Evolutionary conservation across 92 coral and sea anemone species (phyloP), one percentile per base, ranked within the genome.

Genomic region (Phenganax stokvisi): DNA sequence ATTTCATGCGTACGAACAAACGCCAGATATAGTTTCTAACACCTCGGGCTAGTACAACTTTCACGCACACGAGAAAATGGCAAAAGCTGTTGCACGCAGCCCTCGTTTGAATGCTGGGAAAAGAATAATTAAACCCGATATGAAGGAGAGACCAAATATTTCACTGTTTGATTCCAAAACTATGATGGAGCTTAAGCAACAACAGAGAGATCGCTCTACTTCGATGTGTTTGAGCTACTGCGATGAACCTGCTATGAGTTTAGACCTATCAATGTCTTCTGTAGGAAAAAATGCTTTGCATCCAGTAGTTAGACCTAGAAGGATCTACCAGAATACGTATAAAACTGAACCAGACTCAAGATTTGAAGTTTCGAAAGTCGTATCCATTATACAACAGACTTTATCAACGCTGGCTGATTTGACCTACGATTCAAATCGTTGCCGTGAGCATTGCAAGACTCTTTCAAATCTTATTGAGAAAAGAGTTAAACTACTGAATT

Each of bases 321-420:
- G 51, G 27, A 65, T 79, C 58, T 79, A 79, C 83, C 67, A 79
- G 69, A 92, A 92, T 63, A 96, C 99, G 4, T 94, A 88, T 80
- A 96, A 90, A 86, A 87, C 91, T 88, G 77, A 58, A 15, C 99
- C 99, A 16, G 97, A 96, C 76, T 83, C 54, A 70, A 81, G 80
- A 7, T 72, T 96, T 17, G 87, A 88, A 62, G 87, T 63, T 0
- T 75, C 68, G 9, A 90, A 87, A 44, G 87, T 92, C 16, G 74
- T 80, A 10, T 85, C 86, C 8, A 90, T 96, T n/a, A 86, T 96
- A 62, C 88, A 75, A 15, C 89, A 89, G 64, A 88, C 91, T 81
- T 86, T 96, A 13, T 89, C 87, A 75, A 77, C 89, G 61, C 85
- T 96, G 11, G 92, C 86, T 54, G 80, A 79, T 4, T 87, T 88